A percentile compares a stretch with the other conserved stretches of the same genome.
These are phyloP conservation scores for Drosophila nigricruria DNA, from an alignment of 2,888 invertebrate genomes.

Conservation along the genomic window DNA sequence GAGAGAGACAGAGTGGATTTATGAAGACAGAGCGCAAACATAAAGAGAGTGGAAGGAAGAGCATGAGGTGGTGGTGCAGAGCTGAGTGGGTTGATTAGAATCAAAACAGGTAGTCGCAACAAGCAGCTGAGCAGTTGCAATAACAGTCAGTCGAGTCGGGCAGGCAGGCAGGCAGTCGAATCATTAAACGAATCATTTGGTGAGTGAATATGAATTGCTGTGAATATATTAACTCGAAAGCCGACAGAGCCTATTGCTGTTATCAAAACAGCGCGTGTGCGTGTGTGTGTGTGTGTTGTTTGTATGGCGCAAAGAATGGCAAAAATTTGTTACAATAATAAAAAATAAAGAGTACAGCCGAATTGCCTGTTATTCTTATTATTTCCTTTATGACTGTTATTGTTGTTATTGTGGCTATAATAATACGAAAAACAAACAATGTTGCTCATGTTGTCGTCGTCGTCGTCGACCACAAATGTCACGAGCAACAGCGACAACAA, in stretches of 20 bases:
- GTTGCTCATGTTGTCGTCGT: slow-evolving; percentile 52
- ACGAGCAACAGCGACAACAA: slow-evolving; percentile 49
- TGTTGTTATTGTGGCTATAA: slow-evolving; percentile 54
- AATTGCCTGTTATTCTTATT: slow-evolving; percentile 62
- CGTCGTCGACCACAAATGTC: slow-evolving; percentile 51
- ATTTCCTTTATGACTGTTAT: slow-evolving; percentile 49
- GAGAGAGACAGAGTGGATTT: slow-evolving; percentile 22
- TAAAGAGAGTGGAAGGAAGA: slow-evolving; percentile 9
- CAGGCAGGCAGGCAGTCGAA: slow-evolving; percentile 14
- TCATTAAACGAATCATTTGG: slow-evolving; percentile 36
- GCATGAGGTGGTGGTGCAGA: slow-evolving; percentile 12
- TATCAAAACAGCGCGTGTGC: slow-evolving; percentile 32
- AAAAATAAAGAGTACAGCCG: slow-evolving; percentile 25
- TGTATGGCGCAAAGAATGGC: slow-evolving; percentile 18
- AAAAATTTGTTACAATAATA: slow-evolving; percentile 48
- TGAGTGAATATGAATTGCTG: slow-evolving; percentile 26
- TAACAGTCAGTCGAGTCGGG: slow-evolving; percentile 1
- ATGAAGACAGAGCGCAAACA: slow-evolving; percentile 16
- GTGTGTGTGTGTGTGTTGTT: not conserved
- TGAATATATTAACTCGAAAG: slow-evolving; percentile 22
- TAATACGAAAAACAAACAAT: slow-evolving; percentile 68
- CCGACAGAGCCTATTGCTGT: slow-evolving; percentile 16
- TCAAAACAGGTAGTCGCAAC: slow-evolving; percentile 71
- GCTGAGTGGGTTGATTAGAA: slow-evolving; percentile 73
- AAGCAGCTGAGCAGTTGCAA: slow-evolving; percentile 46